phyloP scores from a whole-genome alignment of 2,888 invertebrate species.

The Cantharis rustica region DNA sequence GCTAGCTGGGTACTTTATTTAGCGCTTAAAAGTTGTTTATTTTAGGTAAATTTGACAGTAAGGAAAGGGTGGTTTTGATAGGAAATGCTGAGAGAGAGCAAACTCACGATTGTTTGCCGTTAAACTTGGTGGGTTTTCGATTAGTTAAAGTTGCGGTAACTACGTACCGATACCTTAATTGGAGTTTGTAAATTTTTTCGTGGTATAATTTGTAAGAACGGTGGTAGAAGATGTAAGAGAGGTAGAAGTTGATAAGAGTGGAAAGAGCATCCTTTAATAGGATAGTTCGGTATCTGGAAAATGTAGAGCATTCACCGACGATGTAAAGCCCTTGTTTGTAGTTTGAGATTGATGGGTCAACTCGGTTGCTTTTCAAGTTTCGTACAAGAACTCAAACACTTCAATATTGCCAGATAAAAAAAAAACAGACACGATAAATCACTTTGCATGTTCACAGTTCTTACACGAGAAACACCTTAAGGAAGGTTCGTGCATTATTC shows the following conservation, averaged over 20 bases:
- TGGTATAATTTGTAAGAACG: not conserved
- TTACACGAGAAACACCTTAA: slow-evolving; percentile 32
- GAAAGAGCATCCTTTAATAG: not conserved
- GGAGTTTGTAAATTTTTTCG: not conserved
- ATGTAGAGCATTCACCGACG: slow-evolving; percentile 4
- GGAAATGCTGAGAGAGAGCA: not conserved
- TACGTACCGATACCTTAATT: not conserved
- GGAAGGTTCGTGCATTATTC: slow-evolving; percentile 33
- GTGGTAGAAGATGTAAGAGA: not conserved
- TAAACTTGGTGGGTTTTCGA: not conserved
- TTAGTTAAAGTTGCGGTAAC: not conserved
- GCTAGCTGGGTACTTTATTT: not conserved
- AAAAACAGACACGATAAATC: slow-evolving; percentile 34
- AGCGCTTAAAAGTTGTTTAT: not conserved
- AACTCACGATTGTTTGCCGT: not conserved
- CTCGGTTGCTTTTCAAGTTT: slow-evolving; percentile 8
- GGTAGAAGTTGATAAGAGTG: not conserved
- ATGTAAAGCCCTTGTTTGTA: slow-evolving; percentile 16
- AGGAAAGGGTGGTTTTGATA: not conserved
- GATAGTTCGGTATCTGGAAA: not conserved
- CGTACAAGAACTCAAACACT: slow-evolving; percentile 7
- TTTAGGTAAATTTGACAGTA: not conserved
- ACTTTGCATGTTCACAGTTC: slow-evolving; percentile 33
- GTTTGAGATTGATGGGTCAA: slow-evolving; percentile 17
- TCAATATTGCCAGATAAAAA: slow-evolving; percentile 10